Conservation (phyloP, 2,113 vertebrate genomes). For the Epinephelus fuscoguttatus region DNA sequence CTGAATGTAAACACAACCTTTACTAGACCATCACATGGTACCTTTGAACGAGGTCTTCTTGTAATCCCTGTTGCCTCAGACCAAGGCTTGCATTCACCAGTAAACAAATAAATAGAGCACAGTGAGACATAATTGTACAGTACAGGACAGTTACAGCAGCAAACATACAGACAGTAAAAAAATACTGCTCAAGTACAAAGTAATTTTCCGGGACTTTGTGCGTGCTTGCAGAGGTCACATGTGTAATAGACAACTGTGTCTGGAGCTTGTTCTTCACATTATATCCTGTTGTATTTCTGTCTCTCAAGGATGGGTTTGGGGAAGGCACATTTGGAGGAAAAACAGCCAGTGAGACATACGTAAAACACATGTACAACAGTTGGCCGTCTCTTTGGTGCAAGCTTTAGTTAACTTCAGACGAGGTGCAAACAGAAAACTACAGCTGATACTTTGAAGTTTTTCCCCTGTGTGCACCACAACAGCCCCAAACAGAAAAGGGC, state of each 20-base stretch:
- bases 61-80: background rate
- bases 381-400: conserved; percentile 55
- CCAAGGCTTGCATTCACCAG: background rate
- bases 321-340: conserved; percentile 28
- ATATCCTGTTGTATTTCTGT: background rate
- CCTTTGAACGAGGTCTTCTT: background rate
- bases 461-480: conserved; percentile 46
- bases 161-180: background rate
- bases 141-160: background rate
- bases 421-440: conserved; percentile 51
- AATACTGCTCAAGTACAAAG: background rate
- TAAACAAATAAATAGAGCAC: background rate
- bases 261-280: background rate
- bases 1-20: background rate
- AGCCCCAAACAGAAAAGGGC: conserved; percentile 51
- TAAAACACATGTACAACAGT: conserved; percentile 20
- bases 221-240: background rate
- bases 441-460: conserved; percentile 72
- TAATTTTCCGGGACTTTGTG: background rate
- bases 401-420: conserved; percentile 53
- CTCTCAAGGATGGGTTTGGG: background rate
- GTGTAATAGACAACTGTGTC: background rate
- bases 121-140: background rate
- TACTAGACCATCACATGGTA: background rate
- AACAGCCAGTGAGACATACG: conserved; percentile 10